A percentile compares a stretch with the other conserved stretches of the same genome.
These are phyloP conservation scores for Syrmaticus mikado DNA, from an alignment of 2,113 vertebrate species.

Conservation along the genomic window DNA sequence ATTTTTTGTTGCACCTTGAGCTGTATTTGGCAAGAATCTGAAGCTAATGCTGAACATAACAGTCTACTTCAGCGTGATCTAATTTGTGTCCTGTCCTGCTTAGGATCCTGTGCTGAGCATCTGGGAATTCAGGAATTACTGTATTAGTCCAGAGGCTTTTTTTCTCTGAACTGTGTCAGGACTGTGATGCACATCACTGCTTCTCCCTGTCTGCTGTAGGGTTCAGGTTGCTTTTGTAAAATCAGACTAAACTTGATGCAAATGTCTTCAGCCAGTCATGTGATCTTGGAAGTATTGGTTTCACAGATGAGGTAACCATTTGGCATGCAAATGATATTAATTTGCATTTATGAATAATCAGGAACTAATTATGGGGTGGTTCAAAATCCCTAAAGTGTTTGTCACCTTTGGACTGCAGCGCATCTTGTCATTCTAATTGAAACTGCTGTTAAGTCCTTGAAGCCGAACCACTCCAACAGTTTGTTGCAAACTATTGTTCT, in stretches of 20 bases:
- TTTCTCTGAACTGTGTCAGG: neutral
- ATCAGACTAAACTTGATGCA: neutral
- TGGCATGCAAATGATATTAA: neutral
- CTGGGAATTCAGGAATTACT: neutral
- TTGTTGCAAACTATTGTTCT: neutral
- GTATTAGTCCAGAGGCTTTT: neutral
- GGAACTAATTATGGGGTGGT: neutral
- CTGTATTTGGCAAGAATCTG: neutral
- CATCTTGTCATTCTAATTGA: neutral
- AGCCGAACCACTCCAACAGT: neutral
- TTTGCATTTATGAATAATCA: conserved; percentile 22
- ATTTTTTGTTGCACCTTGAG: neutral
- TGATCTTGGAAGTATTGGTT: neutral
- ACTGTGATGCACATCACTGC: neutral
- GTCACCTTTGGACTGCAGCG: neutral
- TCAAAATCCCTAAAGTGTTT: neutral
- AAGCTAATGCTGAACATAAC: neutral
- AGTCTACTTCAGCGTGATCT: neutral
- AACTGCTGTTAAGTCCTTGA: neutral
- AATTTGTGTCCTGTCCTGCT: neutral
- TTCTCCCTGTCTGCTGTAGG: neutral
- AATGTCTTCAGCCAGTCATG: neutral
- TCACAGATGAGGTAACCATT: neutral
- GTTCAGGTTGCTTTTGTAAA: neutral
- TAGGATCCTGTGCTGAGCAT: neutral